These are phyloP conservation scores for Esox niger DNA, from an alignment of 2,113 vertebrate genomes.

Conservation along the genomic window DNA sequence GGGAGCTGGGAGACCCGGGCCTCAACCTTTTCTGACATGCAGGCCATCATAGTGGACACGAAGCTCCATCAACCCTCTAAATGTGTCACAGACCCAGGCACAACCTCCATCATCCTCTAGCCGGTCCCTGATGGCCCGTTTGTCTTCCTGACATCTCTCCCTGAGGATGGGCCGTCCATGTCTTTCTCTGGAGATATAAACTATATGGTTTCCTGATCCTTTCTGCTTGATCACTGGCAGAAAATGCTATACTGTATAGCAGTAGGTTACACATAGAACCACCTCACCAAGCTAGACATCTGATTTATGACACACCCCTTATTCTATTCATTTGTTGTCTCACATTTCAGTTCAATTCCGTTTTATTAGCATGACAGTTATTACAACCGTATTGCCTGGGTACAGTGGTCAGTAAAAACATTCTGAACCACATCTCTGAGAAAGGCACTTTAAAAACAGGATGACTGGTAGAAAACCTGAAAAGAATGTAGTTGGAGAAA, in stretches of 20 bases:
- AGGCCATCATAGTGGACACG: constrained; percentile 58
- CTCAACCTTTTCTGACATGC: constrained; percentile 49
- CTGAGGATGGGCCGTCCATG: constrained; percentile 62
- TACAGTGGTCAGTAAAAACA: neutral
- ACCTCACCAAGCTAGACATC: too few relatives aligned
- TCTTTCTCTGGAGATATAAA: constrained; percentile 17
- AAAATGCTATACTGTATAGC: too few relatives aligned
- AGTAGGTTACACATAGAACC: too few relatives aligned
- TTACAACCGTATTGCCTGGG: too few relatives aligned
- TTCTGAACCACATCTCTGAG: too few relatives aligned
- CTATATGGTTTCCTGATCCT: too few relatives aligned
- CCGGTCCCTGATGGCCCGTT: constrained; percentile 65
- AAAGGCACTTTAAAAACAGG: too few relatives aligned
- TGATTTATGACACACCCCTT: too few relatives aligned
- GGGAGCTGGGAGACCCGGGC: constrained; percentile 62
- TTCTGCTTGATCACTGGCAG: too few relatives aligned
- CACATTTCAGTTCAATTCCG: too few relatives aligned
- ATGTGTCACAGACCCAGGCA: constrained; percentile 52
- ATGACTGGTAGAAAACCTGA: neutral
- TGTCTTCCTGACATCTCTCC: constrained; percentile 57
- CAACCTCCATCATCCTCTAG: constrained; percentile 51
- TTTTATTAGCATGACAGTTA: too few relatives aligned
- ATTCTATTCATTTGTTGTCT: too few relatives aligned
- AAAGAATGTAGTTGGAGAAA: constrained; percentile 30
- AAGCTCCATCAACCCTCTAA: constrained; percentile 53